Evolutionary conservation across 2,888 invertebrate genomes (phyloP).

Genomic region (Trilocha varians): DNA sequence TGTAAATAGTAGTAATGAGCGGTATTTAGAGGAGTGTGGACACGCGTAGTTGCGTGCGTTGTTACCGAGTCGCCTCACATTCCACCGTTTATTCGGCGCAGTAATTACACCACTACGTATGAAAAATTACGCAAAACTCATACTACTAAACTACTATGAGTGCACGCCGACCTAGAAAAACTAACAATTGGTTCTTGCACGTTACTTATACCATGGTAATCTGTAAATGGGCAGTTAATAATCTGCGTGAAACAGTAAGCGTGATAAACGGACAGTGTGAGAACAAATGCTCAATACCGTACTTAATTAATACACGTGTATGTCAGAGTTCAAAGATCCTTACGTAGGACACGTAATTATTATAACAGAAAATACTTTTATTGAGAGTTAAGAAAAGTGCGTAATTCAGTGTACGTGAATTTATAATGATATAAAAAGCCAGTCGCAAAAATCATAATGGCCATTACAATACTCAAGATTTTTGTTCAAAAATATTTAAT

Average conservation of each 20-base stretch:
- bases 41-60: slow-evolving; percentile 44
- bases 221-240: slow-evolving; percentile 9
- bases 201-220: slow-evolving; percentile 15
- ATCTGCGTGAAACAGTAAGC: background rate
- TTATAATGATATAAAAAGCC: no score
- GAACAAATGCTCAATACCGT: background rate
- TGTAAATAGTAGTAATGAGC: slow-evolving; percentile 45
- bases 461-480: no score
- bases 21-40: slow-evolving; percentile 20
- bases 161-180: slow-evolving; percentile 42
- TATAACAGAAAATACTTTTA: no score
- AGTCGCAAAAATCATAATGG: no score
- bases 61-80: slow-evolving; percentile 24
- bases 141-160: slow-evolving; percentile 25
- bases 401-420: no score
- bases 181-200: slow-evolving; percentile 26
- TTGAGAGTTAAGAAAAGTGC: no score
- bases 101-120: slow-evolving; percentile 47
- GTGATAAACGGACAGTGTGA: background rate
- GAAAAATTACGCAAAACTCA: slow-evolving; percentile 40
- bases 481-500: no score
- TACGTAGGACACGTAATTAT: slow-evolving; percentile 26
- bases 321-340: slow-evolving; percentile 15
- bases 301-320: slow-evolving; percentile 5
- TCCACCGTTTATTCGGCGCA: slow-evolving; percentile 35